Conservation (phyloP, 2,113 vertebrate species). For the Sceloporus tristichus region DNA sequence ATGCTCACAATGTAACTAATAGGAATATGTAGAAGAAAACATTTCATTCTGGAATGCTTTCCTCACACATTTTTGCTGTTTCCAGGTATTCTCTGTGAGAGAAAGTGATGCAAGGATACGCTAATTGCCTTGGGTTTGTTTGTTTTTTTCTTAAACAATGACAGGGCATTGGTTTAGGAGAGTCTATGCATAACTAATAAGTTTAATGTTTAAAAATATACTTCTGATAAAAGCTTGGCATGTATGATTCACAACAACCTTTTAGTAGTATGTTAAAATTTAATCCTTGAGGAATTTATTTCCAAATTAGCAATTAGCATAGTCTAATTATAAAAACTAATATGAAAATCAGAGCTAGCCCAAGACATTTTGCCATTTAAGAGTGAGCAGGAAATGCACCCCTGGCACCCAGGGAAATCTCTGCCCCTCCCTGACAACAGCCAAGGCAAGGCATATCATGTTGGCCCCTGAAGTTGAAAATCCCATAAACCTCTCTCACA, state of each 20-base stretch:
- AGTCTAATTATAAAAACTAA: conserved; percentile 15
- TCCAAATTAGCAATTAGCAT: conserved; percentile 50
- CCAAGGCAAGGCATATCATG: neutral
- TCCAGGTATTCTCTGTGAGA: conserved; percentile 67
- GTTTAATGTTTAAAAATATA: conserved; percentile 73
- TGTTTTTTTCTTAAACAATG: conserved; percentile 41
- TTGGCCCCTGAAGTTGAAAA: neutral
- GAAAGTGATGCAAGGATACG: conserved; percentile 66
- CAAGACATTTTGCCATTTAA: neutral
- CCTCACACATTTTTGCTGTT: conserved; percentile 48
- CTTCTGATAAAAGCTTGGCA: conserved; percentile 54
- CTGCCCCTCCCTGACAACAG: neutral
- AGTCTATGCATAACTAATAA: conserved; percentile 70
- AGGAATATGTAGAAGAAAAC: conserved; percentile 44
- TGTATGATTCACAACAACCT: conserved; percentile 64
- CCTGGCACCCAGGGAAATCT: too few relatives aligned
- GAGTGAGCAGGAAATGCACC: neutral
- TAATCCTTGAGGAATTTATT: conserved; percentile 58
- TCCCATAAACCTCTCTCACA: neutral
- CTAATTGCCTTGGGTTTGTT: neutral
- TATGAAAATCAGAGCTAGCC: neutral
- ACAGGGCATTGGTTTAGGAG: conserved; percentile 68
- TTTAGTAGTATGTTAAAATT: conserved; percentile 66
- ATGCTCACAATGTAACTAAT: conserved; percentile 63
- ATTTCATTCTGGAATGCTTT: conserved; percentile 60